Evolutionary conservation across 2,888 invertebrate genomes (phyloP).

Genomic region (Cryptocephalus moraei): DNA sequence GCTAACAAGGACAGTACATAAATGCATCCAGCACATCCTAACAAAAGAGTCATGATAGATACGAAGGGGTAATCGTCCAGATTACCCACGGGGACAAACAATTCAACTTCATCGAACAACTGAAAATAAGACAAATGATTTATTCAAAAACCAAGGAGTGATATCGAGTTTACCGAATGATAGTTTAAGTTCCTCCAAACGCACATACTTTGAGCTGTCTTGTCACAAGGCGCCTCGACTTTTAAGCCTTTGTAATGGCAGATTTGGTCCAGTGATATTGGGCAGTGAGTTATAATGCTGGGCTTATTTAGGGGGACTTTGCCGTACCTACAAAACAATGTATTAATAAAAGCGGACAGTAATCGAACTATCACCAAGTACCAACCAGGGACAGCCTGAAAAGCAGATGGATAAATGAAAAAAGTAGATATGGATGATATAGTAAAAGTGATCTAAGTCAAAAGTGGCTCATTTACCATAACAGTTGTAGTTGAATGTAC

Average conservation of each 20-base stretch:
- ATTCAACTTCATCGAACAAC: constrained; percentile 33
- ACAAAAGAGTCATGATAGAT: constrained; percentile 33
- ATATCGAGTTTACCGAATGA: too few species aligned
- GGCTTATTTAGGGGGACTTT: constrained; percentile 33
- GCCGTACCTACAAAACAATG: constrained; percentile 24
- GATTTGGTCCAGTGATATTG: constrained; percentile 17
- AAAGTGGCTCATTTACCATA: too few species aligned
- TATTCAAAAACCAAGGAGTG: constrained; percentile 9
- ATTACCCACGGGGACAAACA: constrained; percentile 38
- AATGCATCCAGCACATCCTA: constrained; percentile 39
- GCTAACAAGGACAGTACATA: constrained; percentile 37
- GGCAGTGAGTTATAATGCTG: constrained; percentile 29
- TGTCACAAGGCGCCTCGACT: constrained; percentile 34
- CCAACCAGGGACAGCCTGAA: too few species aligned
- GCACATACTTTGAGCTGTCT: constrained; percentile 23
- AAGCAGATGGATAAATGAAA: too few species aligned
- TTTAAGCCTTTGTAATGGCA: constrained; percentile 27
- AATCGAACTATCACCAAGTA: too few species aligned
- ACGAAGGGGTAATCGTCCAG: constrained; percentile 38
- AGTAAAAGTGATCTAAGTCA: too few species aligned
- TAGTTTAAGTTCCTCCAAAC: constrained; percentile 29
- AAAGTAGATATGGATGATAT: too few species aligned
- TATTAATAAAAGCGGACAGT: too few species aligned
- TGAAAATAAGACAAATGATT: constrained; percentile 8
- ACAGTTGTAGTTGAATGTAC: too few species aligned